Conservation (phyloP, 1,140 invertebrate species). For the Caerostris extrusa region DNA sequence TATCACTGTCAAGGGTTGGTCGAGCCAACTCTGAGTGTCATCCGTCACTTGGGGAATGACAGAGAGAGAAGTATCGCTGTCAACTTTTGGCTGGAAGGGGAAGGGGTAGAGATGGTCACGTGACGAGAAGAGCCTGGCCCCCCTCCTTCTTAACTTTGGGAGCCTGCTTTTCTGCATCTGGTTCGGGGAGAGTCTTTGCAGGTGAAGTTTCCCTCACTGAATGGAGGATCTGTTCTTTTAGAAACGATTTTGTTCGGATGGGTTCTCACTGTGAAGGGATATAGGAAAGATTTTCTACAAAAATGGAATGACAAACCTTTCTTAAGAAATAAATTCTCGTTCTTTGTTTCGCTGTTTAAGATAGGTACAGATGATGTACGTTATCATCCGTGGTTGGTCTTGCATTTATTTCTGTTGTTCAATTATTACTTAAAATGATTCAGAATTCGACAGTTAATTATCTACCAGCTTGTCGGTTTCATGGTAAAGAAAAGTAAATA, state of each 20-base stretch:
- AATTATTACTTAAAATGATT: too few relatives aligned
- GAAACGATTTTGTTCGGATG: background rate
- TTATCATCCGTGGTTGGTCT: too few relatives aligned
- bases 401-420: too few relatives aligned
- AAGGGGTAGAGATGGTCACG: background rate
- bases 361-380: too few relatives aligned
- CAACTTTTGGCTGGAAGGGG: background rate
- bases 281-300: background rate
- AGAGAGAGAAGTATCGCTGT: slow-evolving; percentile 31
- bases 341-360: background rate
- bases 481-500: too few relatives aligned
- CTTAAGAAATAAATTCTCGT: background rate
- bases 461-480: too few relatives aligned
- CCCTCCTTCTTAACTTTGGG: background rate
- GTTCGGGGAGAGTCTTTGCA: background rate
- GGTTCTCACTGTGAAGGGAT: background rate
- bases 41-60: slow-evolving; percentile 20
- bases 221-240: background rate
- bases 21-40: slow-evolving; percentile 25
- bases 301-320: background rate
- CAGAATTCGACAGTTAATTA: too few relatives aligned
- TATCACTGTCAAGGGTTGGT: slow-evolving; percentile 28
- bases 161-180: background rate
- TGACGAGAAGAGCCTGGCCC: background rate
- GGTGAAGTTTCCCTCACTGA: slow-evolving; percentile 10